A percentile compares a stretch with the other conserved stretches of the same genome.
These are phyloP conservation scores for Drosophila mayri DNA, from an alignment of 1,140 invertebrate species.

Conservation along the genomic window DNA sequence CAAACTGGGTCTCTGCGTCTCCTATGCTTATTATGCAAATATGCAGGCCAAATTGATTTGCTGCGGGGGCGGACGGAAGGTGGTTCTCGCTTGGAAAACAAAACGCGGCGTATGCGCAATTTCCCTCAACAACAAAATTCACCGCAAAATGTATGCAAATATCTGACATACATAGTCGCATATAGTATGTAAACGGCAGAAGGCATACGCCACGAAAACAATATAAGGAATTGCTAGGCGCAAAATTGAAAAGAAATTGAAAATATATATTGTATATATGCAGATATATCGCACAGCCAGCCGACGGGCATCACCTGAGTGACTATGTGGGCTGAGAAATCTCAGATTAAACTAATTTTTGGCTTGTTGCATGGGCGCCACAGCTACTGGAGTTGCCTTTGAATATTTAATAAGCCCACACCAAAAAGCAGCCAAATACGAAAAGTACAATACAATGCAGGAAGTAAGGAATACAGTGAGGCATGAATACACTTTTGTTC, in stretches of 20 bases:
- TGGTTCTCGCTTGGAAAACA: conserved; percentile 60
- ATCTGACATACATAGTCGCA: conserved; percentile 46
- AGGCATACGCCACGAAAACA: conserved; percentile 78
- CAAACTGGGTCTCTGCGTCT: conserved; percentile 61
- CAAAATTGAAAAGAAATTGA: conserved; percentile 75
- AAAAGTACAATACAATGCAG: conserved; percentile 12
- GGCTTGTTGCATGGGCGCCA: conserved; percentile 62
- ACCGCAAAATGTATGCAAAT: conserved; percentile 75
- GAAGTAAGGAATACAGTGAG: conserved; percentile 8
- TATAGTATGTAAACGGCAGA: conserved; percentile 5
- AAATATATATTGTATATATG: conserved; percentile 49
- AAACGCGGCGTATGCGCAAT: conserved; percentile 81
- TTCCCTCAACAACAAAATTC: conserved; percentile 54
- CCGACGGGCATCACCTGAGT: conserved; percentile 60
- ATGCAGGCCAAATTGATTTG: conserved; percentile 76
- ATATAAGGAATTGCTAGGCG: conserved; percentile 65
- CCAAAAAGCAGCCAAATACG: conserved; percentile 15
- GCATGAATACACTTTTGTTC: neutral
- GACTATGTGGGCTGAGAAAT: conserved; percentile 54
- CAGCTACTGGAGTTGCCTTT: conserved; percentile 57
- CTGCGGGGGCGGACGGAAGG: conserved; percentile 14
- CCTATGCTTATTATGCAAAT: conserved; percentile 78
- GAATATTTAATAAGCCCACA: conserved; percentile 73
- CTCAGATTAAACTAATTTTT: conserved; percentile 78
- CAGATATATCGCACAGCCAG: conserved; percentile 72